Percentiles rank a stretch among this genome's conserved stretches.
Evolutionary conservation across 2,888 invertebrate species (phyloP).

Genomic region (Meghimatium bilineatum): DNA sequence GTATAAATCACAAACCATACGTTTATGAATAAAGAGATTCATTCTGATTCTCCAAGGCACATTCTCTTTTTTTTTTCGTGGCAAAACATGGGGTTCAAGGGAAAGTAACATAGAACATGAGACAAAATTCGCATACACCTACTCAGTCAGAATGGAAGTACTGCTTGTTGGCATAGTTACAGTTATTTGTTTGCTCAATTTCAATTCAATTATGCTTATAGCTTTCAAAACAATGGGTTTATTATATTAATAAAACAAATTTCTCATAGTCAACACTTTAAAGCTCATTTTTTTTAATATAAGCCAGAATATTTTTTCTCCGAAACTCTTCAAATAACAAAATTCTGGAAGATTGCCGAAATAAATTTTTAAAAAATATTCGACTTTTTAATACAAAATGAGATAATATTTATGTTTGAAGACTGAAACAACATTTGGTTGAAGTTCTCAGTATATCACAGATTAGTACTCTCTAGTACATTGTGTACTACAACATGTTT

Average conservation of each 20-base stretch:
- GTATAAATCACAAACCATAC: constrained; percentile 4
- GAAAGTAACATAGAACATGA: background rate
- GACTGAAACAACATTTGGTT: background rate
- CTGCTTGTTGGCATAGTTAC: background rate
- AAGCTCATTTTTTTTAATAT: background rate
- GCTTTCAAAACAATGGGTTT: background rate
- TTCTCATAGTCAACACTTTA: background rate
- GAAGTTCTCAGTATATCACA: constrained; percentile 25
- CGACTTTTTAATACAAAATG: background rate
- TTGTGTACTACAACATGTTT: constrained; percentile 9
- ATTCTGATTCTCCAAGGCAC: constrained; percentile 44
- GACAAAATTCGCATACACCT: background rate
- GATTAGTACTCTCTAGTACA: constrained; percentile 12
- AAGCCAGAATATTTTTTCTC: background rate
- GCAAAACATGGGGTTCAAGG: constrained; percentile 15
- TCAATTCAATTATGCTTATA: background rate
- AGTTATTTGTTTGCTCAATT: background rate
- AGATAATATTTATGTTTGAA: background rate
- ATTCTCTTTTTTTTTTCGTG: constrained; percentile 27
- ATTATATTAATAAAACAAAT: background rate
- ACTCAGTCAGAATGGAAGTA: background rate
- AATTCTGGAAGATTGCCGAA: constrained; percentile 16
- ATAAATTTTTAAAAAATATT: constrained; percentile 9
- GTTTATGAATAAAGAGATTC: constrained; percentile 36
- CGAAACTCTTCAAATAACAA: background rate